These are phyloP conservation scores for Habroteleia sp. DNA, from an alignment of 2,888 invertebrate genomes.

Conservation along the genomic window DNA sequence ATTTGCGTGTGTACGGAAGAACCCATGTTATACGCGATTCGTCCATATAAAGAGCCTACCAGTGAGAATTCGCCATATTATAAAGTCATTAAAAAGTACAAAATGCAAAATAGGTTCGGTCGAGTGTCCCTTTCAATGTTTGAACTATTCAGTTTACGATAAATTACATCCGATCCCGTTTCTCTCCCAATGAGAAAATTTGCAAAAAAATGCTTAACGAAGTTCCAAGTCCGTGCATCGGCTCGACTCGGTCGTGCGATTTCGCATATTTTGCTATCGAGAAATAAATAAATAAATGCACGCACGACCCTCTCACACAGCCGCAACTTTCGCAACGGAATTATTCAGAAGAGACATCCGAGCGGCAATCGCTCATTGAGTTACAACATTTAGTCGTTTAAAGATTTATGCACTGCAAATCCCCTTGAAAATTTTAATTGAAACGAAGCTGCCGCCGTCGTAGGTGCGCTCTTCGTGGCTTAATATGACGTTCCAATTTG, in stretches of 20 bases:
- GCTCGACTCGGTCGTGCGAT: conserved; percentile 21
- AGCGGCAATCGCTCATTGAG: conserved; percentile 35
- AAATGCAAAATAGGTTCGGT: conserved; percentile 5
- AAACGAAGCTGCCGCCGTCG: conserved; percentile 44
- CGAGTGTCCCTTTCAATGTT: conserved; percentile 8
- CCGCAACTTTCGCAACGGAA: conserved; percentile 30
- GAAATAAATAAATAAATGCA: conserved; percentile 27
- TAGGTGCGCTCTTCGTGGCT: conserved; percentile 25
- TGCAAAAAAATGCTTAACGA: conserved; percentile 24
- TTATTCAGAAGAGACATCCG: conserved; percentile 50
- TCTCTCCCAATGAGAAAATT: conserved; percentile 20
- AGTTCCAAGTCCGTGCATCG: conserved; percentile 11
- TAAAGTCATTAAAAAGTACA: conserved; percentile 16
- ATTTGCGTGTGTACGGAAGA: too few relatives aligned
- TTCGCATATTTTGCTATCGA: conserved; percentile 24
- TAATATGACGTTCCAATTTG: conserved; percentile 58
- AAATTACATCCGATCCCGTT: conserved; percentile 14
- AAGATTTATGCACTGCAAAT: conserved; percentile 55
- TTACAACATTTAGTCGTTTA: conserved; percentile 52
- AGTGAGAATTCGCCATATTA: not conserved
- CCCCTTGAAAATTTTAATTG: conserved; percentile 57
- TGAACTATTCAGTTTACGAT: conserved; percentile 16
- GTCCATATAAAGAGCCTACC: too few relatives aligned
- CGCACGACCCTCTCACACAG: conserved; percentile 6
- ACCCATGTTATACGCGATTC: too few relatives aligned